Percentiles rank a stretch among this genome's conserved stretches.
These are phyloP conservation scores for Calidris pugnax DNA, from an alignment of 2,113 vertebrate species.

Conservation along the genomic window DNA sequence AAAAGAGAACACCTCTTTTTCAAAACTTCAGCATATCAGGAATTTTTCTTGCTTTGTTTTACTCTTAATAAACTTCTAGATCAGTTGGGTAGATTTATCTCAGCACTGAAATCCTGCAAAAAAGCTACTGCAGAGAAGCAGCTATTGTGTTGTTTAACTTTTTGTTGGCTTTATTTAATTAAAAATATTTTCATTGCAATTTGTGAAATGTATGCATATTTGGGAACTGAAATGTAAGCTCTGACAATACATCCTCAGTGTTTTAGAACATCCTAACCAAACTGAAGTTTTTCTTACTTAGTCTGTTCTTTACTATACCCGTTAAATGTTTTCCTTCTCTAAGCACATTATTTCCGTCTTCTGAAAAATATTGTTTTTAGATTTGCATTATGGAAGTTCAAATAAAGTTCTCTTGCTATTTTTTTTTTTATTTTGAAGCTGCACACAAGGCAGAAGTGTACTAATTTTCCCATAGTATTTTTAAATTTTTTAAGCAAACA, in stretches of 20 bases:
- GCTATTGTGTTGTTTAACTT: background rate
- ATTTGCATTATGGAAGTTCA: background rate
- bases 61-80: background rate
- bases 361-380: background rate
- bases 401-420: background rate
- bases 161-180: background rate
- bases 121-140: background rate
- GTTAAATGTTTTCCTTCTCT: background rate
- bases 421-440: background rate
- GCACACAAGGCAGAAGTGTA: background rate
- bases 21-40: background rate
- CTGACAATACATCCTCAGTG: background rate
- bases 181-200: background rate
- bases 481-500: background rate
- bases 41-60: background rate
- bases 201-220: background rate
- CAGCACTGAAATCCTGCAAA: background rate
- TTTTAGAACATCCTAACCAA: background rate
- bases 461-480: background rate
- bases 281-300: background rate
- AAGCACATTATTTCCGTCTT: background rate
- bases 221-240: background rate
- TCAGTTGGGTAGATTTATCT: background rate
- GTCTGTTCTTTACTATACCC: background rate
- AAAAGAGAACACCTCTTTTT: background rate